Base-by-base conservation (phyloP, 2,797 vertebrate genomes). In the Diglossa cyanea region DNA sequence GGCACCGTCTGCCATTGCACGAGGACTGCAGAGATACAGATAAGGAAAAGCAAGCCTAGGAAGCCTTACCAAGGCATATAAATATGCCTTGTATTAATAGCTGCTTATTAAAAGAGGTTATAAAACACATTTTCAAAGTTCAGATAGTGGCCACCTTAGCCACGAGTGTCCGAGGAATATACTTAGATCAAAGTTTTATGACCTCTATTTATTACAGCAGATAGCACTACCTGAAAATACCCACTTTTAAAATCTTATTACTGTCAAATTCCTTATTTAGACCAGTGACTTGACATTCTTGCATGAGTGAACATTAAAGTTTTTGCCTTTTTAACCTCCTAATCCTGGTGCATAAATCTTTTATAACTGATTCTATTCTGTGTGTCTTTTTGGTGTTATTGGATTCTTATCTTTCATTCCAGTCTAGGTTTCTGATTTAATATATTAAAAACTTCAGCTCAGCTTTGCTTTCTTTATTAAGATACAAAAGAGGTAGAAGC, bases 261-360 rank as follows among this genome's bases (percentile, higher is more conserved):
- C 87, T 96, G 91, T 96, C 93, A 96, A 90, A 97, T 95, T 95
- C 93, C 81, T 95, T 97, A 96, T 97, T 96, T 96, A 93, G 92
- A 85, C 77, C 91, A 95, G 90, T 71, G 95, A 95, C 95, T 94
- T 97, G 96, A 97, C 96, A 97, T 98, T 97, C 96, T 94, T 87
- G 71, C 96, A 94, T 96, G 97, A 97, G 82, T 30, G 82, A 97
- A 86, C 96, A 95, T 92, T 94, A 94, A 95, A 97, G 93, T 93
- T 95, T 97, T 96, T 97, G 96, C 95, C 95, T 98, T 97, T 97
- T 97, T 97, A 98, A 97, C 97, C 97, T 97, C 81, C 82, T 95
- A 97, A 94, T 97, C 96, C 95, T 94, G 47, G 44, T 91, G 77
- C 84, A 97, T 97, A 96, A 97, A 98, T 97, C 87, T 96, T 97